Evolutionary conservation across 2,888 invertebrate genomes (phyloP), one percentile per base, ranked within the genome.

Genomic region (Eutolmus rufibarbis): DNA sequence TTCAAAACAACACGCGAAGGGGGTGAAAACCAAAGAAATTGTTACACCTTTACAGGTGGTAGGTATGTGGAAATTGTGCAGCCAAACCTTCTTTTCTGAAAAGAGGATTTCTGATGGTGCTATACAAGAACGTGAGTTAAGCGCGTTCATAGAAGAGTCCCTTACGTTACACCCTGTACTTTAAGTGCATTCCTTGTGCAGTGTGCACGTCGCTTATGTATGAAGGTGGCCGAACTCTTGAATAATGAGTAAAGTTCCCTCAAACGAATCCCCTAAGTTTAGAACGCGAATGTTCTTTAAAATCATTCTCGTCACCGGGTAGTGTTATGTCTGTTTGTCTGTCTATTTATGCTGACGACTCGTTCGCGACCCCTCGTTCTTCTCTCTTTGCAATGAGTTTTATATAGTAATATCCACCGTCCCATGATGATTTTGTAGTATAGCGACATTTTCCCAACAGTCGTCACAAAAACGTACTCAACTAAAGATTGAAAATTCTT

Each of bases 401-500:
- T 40, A 40, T 40, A n/a, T 51, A 51, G 51, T 51, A 51, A 51
- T 19, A 19, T 7, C n/a, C n/a, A 51, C 5, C n/a, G n/a, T 74
- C 74, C 74, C 74, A 43, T n/a, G 51, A 51, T 51, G 31, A 12
- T 51, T 79, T 51, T 79, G 43, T 51, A 28, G 46, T 43, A 28
- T 34, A 51, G 28, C 23, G 16, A 79, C 51, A 51, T 79, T 51
- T 51, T 51, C 51, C 51, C 51, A 79, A 31, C 79, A 51, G 79
- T 56, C 74, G 79, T 79, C 76, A 76, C 51, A 79, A 79, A 46
- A 51, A 28, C 51, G 31, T 51, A 28, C 79, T 79, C 28, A 5
- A 51, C 51, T 51, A 23, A 79, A 46, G 43, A 79, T 51, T 79
- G 79, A 46, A 40, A 79, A 79, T 79, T 46, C 79, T 79, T 79